Evolutionary conservation across 2,113 vertebrate genomes (phyloP).

Genomic region (Bettongia penicillata): DNA sequence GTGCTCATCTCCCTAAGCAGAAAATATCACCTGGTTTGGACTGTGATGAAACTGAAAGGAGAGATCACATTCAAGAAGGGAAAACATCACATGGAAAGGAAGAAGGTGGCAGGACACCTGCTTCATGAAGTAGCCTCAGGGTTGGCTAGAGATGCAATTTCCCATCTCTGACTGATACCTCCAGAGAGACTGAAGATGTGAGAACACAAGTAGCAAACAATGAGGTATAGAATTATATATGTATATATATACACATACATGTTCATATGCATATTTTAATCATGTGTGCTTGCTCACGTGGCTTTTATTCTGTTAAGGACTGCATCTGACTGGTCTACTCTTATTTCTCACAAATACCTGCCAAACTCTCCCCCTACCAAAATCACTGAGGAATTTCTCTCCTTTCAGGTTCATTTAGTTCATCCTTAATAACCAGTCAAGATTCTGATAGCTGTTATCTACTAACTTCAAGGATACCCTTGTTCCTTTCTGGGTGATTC

Average conservation of each 20-base stretch:
- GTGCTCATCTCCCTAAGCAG: neutral
- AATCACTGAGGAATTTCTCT: neutral
- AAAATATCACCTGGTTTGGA: neutral
- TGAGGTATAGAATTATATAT: neutral
- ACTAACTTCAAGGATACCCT: no score
- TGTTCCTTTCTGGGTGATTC: no score
- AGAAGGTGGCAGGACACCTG: neutral
- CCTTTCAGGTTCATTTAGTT: neutral
- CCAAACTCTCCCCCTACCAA: neutral
- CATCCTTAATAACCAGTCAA: no score
- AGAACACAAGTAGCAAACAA: neutral
- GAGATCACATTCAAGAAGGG: neutral
- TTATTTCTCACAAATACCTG: neutral
- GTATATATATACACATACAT: no score
- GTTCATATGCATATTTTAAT: no score
- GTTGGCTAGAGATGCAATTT: neutral
- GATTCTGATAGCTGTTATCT: no score
- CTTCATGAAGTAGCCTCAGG: neutral
- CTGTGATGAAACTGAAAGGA: neutral
- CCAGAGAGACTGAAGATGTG: neutral
- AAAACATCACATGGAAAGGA: neutral
- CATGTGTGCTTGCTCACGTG: neutral
- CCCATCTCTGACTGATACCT: neutral
- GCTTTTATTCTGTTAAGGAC: neutral
- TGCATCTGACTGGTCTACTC: neutral